Base-by-base conservation (phyloP, 1,140 invertebrate species). In the Helicorthomorpha holstii region DNA sequence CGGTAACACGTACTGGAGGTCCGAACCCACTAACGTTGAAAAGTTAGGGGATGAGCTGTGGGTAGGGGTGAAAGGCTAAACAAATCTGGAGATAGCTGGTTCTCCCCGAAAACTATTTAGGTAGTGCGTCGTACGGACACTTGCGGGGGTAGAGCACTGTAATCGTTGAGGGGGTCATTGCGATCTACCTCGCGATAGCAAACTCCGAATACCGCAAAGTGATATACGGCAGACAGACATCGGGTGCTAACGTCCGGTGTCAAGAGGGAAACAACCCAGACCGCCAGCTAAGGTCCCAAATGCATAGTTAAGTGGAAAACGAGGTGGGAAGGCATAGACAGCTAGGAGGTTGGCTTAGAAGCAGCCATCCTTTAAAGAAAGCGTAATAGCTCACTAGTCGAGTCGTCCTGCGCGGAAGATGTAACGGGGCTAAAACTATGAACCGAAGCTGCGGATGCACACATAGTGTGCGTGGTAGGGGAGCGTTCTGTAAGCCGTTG, bases 351-450 rank as follows among this genome's bases (percentile, higher is more conserved):
- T 66, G 58, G 65, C 63, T 66, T 68, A 61, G 63, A 66, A 64
- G 65, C 65, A 69, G 65, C 66, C 65, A 66, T 58, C 61, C 47
- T 69, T 66, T 60, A 67, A 66, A 66, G 64, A 66, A 50, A 50
- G 66, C 65, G 65, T 66, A 66, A 68, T 50, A 67, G 66, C 65
- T 68, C 64, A 66, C 65, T 68, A 51, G 54, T 68, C 65, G 4
- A 68, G 63, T 34, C 19, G 12, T 50, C 47, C 49, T 65, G 66
- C 63, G 63, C 57, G 45, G 56, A 68, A 60, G 52, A 68, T 68
- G 54, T 60, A 64, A 53, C 58, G 66, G 66, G 61, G 49, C 60
- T 62, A 46, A 66, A 67, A 41, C 44, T 14, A 45, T 27, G 14
- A 44, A 61, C 62, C 64, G 62, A 64, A 64, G 61, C 55, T 57